Percentiles rank a stretch among this genome's conserved stretches.
Conservation (phyloP, 2,888 invertebrate species). For the Argyra leucocephala region DNA sequence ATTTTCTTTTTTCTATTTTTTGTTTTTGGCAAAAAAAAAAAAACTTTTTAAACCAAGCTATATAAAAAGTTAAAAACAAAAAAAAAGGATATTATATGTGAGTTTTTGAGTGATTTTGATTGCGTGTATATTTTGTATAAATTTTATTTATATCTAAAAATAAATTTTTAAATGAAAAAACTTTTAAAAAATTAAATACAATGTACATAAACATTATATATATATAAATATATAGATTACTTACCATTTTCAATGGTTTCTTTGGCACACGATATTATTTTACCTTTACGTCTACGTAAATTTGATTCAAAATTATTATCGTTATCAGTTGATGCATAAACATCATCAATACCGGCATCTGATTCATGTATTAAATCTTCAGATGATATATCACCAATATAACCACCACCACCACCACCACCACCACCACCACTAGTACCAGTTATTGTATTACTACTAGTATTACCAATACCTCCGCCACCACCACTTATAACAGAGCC, state of each 20-base stretch:
- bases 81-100: too few relatives aligned
- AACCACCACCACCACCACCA: slow-evolving; percentile 12
- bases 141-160: too few relatives aligned
- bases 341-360: slow-evolving; percentile 34
- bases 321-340: slow-evolving; percentile 37
- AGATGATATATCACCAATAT: slow-evolving; percentile 31
- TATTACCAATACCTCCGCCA: slow-evolving; percentile 22
- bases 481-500: neutral
- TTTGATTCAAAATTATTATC: slow-evolving; percentile 42
- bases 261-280: slow-evolving; percentile 45
- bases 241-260: slow-evolving; percentile 45
- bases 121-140: too few relatives aligned
- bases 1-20: too few relatives aligned
- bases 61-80: too few relatives aligned
- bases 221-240: slow-evolving; percentile 19
- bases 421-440: slow-evolving; percentile 27
- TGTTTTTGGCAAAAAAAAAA: too few relatives aligned
- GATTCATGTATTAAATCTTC: slow-evolving; percentile 39
- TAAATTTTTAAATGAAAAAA: too few relatives aligned
- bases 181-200: slow-evolving; percentile 11
- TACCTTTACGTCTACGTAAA: slow-evolving; percentile 42
- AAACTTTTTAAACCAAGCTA: too few relatives aligned
- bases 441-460: slow-evolving; percentile 32
- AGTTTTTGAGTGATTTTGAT: too few relatives aligned
- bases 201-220: neutral